Conservation (phyloP, 2,888 invertebrate genomes). For the Oscheius sp. region DNA sequence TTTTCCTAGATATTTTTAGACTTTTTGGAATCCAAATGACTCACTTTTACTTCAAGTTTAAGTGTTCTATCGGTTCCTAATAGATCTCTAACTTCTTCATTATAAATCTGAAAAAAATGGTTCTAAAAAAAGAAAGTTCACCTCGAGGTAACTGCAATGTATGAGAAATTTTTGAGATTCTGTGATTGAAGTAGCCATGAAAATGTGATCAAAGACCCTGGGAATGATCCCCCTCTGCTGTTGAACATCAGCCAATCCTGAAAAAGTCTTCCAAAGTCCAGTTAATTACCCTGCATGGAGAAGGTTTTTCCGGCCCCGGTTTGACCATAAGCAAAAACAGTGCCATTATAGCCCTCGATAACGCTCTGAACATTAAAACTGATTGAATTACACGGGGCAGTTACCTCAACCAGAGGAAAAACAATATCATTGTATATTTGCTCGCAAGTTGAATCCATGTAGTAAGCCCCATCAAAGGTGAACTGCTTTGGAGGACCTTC, state of each 20-base stretch:
- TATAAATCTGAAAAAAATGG: slow-evolving; percentile 76
- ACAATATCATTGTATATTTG: slow-evolving; percentile 86
- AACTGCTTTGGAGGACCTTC: slow-evolving; percentile 76
- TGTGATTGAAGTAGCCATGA: slow-evolving; percentile 81
- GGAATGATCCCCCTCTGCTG: slow-evolving; percentile 68
- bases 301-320: slow-evolving; percentile 90
- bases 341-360: slow-evolving; percentile 89
- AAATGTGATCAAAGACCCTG: slow-evolving; percentile 84
- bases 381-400: slow-evolving; percentile 11
- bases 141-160: slow-evolving; percentile 82
- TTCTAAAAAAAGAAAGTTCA: slow-evolving; percentile 24
- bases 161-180: slow-evolving; percentile 79
- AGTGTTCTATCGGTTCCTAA: slow-evolving; percentile 76
- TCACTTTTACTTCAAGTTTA: slow-evolving; percentile 78
- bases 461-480: slow-evolving; percentile 86
- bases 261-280: not conserved
- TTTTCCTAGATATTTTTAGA: slow-evolving; percentile 35
- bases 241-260: slow-evolving; percentile 70
- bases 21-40: not conserved
- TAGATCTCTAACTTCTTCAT: slow-evolving; percentile 82
- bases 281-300: slow-evolving; percentile 81
- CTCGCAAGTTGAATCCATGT: slow-evolving; percentile 82
- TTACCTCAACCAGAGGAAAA: slow-evolving; percentile 82
- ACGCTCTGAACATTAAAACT: slow-evolving; percentile 76
- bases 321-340: slow-evolving; percentile 91